Conservation (phyloP, 1,140 invertebrate genomes). For the Zaprionus gabonicus region DNA sequence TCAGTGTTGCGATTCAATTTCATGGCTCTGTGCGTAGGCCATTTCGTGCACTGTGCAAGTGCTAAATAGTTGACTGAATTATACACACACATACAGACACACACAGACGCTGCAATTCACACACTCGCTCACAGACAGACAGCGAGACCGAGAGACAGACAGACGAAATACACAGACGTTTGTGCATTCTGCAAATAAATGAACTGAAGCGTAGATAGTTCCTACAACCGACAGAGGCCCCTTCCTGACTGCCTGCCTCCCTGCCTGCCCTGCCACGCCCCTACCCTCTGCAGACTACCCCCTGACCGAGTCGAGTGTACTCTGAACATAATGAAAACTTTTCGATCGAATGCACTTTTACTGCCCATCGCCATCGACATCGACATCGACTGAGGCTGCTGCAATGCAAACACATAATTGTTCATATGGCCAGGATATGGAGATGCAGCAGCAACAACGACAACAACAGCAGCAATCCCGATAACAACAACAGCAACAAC, state of each 20-base stretch:
- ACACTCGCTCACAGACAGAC: slow-evolving; percentile 13
- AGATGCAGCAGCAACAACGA: slow-evolving; percentile 49
- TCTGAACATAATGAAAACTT: slow-evolving; percentile 79
- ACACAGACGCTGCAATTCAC: slow-evolving; percentile 4
- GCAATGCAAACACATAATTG: slow-evolving; percentile 66
- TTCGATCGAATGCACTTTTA: slow-evolving; percentile 78
- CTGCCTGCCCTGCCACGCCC: neutral
- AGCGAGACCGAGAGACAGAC: neutral
- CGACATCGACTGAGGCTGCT: slow-evolving; percentile 16
- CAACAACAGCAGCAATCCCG: slow-evolving; percentile 6
- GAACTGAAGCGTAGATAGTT: slow-evolving; percentile 75
- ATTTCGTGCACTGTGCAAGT: slow-evolving; percentile 69
- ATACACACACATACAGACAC: slow-evolving; percentile 36
- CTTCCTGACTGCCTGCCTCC: neutral
- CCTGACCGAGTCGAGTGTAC: slow-evolving; percentile 21
- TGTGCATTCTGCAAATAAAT: slow-evolving; percentile 65
- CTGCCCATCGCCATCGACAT: slow-evolving; percentile 32
- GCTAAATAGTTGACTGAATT: slow-evolving; percentile 79
- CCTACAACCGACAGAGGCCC: slow-evolving; percentile 23
- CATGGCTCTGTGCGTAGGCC: slow-evolving; percentile 73
- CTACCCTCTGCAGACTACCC: no score
- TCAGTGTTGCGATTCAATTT: slow-evolving; percentile 65
- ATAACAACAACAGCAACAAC: slow-evolving; percentile 10
- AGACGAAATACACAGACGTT: slow-evolving; percentile 13
- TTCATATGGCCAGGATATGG: slow-evolving; percentile 59